Conservation (phyloP, 2,888 invertebrate species). For the Hydriomena furcata region DNA sequence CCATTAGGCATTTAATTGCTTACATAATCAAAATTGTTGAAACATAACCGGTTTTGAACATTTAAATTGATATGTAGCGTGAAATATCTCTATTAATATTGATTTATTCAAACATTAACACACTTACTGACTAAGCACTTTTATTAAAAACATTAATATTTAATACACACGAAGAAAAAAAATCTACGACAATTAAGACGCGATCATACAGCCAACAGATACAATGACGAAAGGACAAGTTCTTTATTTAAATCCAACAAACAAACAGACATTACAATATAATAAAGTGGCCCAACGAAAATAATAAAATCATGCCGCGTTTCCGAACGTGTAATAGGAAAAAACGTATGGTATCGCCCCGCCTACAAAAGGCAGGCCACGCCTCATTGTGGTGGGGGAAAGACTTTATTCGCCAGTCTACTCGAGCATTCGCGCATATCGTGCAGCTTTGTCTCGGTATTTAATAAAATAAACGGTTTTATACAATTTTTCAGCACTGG, state of each 20-base stretch:
- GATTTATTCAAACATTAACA: slow-evolving; percentile 20
- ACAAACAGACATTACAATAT: slow-evolving; percentile 74
- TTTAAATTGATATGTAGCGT: slow-evolving; percentile 12
- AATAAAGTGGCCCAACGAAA: slow-evolving; percentile 65
- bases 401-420: slow-evolving; percentile 67
- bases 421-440: slow-evolving; percentile 66
- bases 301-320: slow-evolving; percentile 57
- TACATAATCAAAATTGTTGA: background rate
- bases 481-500: background rate
- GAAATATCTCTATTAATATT: background rate
- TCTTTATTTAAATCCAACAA: slow-evolving; percentile 67
- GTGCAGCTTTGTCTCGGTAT: slow-evolving; percentile 52
- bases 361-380: slow-evolving; percentile 60
- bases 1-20: too few species aligned
- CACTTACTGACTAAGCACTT: slow-evolving; percentile 1
- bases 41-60: slow-evolving; percentile 2
- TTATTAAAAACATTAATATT: slow-evolving; percentile 9
- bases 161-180: slow-evolving; percentile 18
- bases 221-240: slow-evolving; percentile 58
- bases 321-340: slow-evolving; percentile 59
- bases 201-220: slow-evolving; percentile 45
- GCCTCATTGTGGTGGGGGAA: slow-evolving; percentile 55
- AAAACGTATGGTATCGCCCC: slow-evolving; percentile 53
- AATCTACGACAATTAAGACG: slow-evolving; percentile 55
- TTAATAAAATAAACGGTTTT: slow-evolving; percentile 31